Conservation (phyloP, 2,113 vertebrate genomes). For the Tychaedon coryphoeus region DNA sequence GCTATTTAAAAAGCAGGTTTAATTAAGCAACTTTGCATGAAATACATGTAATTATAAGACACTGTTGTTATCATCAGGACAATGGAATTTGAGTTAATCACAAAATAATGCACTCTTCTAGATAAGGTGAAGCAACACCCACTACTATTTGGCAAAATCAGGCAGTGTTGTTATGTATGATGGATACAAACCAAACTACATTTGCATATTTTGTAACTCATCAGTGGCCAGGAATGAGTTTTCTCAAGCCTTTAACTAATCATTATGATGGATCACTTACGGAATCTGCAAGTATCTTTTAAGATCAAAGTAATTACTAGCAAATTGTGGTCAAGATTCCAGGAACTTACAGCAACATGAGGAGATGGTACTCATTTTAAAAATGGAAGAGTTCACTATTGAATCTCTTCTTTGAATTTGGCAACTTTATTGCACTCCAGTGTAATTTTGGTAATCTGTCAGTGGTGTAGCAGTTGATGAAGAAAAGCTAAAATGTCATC, state of each 20-base stretch:
- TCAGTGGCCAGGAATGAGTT: neutral
- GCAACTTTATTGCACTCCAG: neutral
- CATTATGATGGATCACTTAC: neutral
- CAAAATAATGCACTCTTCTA: neutral
- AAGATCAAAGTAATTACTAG: neutral
- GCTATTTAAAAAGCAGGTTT: neutral
- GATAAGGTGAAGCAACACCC: neutral
- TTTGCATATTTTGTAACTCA: slow-evolving; percentile 23
- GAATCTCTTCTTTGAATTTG: neutral
- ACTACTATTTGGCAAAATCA: neutral
- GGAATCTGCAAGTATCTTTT: neutral
- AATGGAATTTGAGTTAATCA: slow-evolving; percentile 3
- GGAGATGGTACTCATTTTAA: neutral
- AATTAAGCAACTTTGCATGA: neutral
- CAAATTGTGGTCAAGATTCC: slow-evolving; percentile 3
- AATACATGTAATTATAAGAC: neutral
- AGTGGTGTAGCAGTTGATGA: neutral
- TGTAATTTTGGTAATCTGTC: neutral
- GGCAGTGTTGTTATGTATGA: neutral
- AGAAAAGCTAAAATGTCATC: neutral
- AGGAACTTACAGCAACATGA: neutral
- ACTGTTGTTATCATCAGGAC: neutral
- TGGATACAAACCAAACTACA: neutral
- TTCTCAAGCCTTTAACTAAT: neutral
- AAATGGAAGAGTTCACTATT: neutral